A percentile compares a stretch with the other conserved stretches of the same genome.
phyloP scores from a whole-genome alignment of 1,140 invertebrate genomes.

The Adoxophyes honmai region DNA sequence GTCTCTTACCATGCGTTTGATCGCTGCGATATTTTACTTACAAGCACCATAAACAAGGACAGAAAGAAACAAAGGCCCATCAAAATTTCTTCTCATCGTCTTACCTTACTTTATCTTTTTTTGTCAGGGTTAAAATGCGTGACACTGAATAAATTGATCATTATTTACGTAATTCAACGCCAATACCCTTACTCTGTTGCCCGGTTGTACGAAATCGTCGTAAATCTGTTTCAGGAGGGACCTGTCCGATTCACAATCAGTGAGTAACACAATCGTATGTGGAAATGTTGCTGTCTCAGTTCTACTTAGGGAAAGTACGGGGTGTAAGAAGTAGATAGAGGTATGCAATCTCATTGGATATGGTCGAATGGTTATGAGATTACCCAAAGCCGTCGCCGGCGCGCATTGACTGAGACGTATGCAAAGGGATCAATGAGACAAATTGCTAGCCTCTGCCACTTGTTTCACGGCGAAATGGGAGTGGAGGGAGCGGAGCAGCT shows the following conservation, averaged over 20 bases:
- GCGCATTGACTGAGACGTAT: conserved; percentile 63
- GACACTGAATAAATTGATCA: conserved; percentile 32
- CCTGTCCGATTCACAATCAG: conserved; percentile 18
- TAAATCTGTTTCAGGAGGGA: conserved; percentile 41
- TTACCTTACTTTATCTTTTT: no score
- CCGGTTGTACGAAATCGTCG: conserved; percentile 28
- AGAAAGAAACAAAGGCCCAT: no score
- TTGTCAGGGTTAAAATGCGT: conserved; percentile 18
- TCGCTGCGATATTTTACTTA: no score
- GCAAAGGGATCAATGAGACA: conserved; percentile 68
- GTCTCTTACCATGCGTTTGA: no score
- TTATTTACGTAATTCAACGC: conserved; percentile 38
- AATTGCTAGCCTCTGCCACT: conserved; percentile 55
- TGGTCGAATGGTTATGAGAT: conserved; percentile 9
- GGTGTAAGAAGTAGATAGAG: neutral
- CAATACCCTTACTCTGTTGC: conserved; percentile 34
- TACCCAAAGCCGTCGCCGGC: conserved; percentile 20
- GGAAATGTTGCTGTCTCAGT: neutral
- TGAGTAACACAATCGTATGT: neutral
- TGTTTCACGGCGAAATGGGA: conserved; percentile 44
- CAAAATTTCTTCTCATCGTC: no score
- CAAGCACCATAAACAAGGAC: no score
- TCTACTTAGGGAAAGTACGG: neutral
- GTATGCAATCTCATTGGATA: conserved; percentile 1
- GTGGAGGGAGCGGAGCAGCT: conserved; percentile 26